Evolutionary conservation across 2,888 invertebrate species (phyloP).

Genomic region (Phengaris arion): DNA sequence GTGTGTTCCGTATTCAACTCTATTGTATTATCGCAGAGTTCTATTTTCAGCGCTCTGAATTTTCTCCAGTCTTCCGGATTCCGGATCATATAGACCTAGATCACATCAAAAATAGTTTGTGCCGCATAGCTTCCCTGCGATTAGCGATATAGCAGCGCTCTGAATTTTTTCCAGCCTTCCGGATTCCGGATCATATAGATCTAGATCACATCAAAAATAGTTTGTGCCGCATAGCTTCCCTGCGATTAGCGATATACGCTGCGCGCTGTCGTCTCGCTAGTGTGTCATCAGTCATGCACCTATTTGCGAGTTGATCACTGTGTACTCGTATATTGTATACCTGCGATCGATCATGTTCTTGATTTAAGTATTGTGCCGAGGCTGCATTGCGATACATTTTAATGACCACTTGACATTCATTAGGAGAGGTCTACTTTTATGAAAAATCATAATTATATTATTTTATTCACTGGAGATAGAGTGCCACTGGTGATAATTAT

Average conservation of each 20-base stretch:
- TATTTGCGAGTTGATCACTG: not conserved
- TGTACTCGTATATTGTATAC: not conserved
- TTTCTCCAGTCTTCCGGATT: too few species aligned
- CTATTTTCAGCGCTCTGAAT: too few species aligned
- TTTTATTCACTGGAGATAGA: not conserved
- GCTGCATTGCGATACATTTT: slow-evolving; percentile 8
- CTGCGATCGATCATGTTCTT: slow-evolving; percentile 9
- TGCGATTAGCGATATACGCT: not conserved
- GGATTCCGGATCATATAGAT: too few species aligned
- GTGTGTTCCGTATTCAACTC: too few species aligned
- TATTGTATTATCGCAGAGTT: too few species aligned
- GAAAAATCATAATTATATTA: slow-evolving; percentile 2
- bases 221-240: not conserved
- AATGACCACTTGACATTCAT: slow-evolving; percentile 8
- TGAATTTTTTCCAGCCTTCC: too few species aligned
- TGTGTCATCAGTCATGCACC: not conserved
- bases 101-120: not conserved
- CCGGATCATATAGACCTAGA: too few species aligned
- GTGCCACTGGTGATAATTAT: not conserved
- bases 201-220: too few species aligned
- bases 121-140: not conserved
- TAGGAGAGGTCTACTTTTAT: not conserved
- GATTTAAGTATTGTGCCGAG: slow-evolving; percentile 8
- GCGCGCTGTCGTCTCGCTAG: not conserved
- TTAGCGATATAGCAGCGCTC: too few species aligned